phyloP scores from a whole-genome alignment of 2,113 vertebrate species.

The Probosciger aterrimus region DNA sequence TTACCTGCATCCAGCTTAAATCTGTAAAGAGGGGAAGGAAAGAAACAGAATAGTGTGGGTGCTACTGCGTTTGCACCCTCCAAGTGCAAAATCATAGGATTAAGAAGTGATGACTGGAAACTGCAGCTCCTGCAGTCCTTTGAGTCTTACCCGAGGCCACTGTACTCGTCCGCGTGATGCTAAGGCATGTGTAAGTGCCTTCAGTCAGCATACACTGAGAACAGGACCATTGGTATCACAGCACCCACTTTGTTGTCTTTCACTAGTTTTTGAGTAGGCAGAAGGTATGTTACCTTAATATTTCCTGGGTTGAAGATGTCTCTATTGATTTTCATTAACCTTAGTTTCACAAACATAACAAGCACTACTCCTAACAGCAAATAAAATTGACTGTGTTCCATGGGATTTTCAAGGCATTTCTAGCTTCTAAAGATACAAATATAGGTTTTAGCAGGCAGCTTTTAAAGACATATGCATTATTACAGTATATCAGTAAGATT shows the following conservation, averaged over 20 bases:
- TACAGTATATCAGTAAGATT: not conserved
- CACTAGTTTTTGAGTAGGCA: not conserved
- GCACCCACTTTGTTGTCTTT: not conserved
- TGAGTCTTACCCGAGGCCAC: not conserved
- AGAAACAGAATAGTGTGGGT: not conserved
- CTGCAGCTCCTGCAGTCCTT: not conserved
- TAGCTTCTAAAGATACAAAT: not conserved
- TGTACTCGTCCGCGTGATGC: not conserved
- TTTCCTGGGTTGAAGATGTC: not conserved
- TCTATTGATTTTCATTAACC: not conserved
- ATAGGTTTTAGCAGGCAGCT: not conserved
- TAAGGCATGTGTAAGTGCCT: not conserved
- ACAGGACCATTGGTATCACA: not conserved
- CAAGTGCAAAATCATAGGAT: not conserved
- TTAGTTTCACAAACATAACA: not conserved
- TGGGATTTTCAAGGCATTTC: not conserved
- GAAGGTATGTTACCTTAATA: not conserved
- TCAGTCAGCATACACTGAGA: not conserved
- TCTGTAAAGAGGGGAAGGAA: not conserved
- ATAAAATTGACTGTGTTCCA: not conserved
- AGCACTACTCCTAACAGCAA: not conserved
- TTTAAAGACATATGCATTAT: not conserved
- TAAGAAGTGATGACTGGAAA: not conserved
- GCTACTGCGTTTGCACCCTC: not conserved
- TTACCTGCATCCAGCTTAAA: rapidly evolving